A percentile compares a stretch with the other conserved stretches of the same genome.
Conservation (phyloP, 2,888 invertebrate genomes). For the Chymomyza fuscimana region DNA sequence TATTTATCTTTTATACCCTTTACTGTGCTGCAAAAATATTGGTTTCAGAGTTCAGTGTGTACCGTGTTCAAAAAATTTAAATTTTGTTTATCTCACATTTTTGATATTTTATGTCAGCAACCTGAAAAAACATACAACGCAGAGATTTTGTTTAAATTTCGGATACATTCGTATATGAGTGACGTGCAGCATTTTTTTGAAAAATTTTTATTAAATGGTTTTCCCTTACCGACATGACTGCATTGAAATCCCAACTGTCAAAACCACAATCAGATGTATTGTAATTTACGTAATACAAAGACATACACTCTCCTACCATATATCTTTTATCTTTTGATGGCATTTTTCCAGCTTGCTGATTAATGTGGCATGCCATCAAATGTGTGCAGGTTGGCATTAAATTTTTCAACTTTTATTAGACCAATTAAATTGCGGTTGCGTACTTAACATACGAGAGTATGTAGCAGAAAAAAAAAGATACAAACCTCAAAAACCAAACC, state of each 20-base stretch:
- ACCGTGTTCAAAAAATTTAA: no score
- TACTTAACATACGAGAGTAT: conserved; percentile 3
- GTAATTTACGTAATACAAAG: conserved; percentile 50
- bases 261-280: conserved; percentile 53
- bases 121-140: no score
- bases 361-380: conserved; percentile 64
- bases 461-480: conserved; percentile 9
- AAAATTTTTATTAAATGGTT: conserved; percentile 1
- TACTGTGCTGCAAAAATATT: no score
- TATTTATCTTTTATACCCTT: no score
- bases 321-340: conserved; percentile 24
- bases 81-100: no score
- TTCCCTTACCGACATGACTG: conserved; percentile 21
- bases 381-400: conserved; percentile 72
- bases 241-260: conserved; percentile 37
- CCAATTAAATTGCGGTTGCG: conserved; percentile 67
- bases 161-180: no score
- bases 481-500: conserved; percentile 22
- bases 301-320: conserved; percentile 24
- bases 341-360: conserved; percentile 54
- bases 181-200: not conserved
- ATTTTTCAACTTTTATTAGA: conserved; percentile 62
- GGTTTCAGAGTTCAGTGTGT: no score
- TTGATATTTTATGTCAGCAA: no score
- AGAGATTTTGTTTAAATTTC: no score